Base-by-base conservation (phyloP, 1,140 invertebrate genomes). In the Cotesia vestalis region DNA sequence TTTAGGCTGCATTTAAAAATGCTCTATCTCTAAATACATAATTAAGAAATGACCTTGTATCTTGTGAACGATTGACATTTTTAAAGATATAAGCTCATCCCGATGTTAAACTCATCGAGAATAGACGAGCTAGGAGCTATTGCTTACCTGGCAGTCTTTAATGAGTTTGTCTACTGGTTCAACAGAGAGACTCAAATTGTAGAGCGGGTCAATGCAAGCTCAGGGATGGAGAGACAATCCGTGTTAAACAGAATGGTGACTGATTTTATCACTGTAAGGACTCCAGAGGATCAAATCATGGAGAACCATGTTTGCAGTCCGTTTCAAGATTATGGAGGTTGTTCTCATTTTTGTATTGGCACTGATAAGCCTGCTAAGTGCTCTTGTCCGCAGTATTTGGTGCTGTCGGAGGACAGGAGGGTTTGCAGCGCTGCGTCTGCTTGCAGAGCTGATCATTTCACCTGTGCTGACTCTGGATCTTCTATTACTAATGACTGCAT, bases 131-230 rank as follows among this genome's bases (percentile, higher is more conserved):
- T 83, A 57, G 79, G 72, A 0, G 81, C 89, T 36, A 88, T 91
- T 66, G 88, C 89, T 2, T 86, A 89, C 71, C 84, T 96, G 61
- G 89, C 92, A 0, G 90, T 93, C 4, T 85, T 91, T 59, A 90
- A 89, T 55, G 89, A 92, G 62, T 91, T 91, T 80, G 86, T 97
- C 20, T 97, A 96, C 84, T 95, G 95, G 91, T 90, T 92, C 64
- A 94, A 96, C 80, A 91, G 91, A 78, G 93, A 93, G 62, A 89
- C 86, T 5, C 85, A 90, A 53, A 83, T 85, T 2, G 84, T 94
- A 1, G 92, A 91, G 75, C 79, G 91, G 52, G 88, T 91, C 0
- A 88, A 93, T 75, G 93, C 93, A 79, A 87, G 83, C 20, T 89
- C 88, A 11, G 89, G 89, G 4, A 77, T 85, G 2, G 83, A 85